Evolutionary conservation across 1,140 invertebrate species (phyloP), one percentile per base, ranked within the genome.

Genomic region (Helicoverpa zea): DNA sequence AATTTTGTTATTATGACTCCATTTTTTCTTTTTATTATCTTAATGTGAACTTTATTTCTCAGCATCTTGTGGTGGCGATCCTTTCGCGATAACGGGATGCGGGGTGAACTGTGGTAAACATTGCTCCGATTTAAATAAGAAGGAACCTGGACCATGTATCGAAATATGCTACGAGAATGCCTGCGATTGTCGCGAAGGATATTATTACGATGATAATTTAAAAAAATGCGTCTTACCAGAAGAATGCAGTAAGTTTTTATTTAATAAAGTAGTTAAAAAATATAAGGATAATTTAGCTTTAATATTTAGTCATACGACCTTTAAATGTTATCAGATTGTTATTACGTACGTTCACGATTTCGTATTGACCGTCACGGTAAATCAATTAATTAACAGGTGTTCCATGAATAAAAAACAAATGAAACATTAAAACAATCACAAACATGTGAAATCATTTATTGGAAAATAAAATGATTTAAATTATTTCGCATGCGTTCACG

Each of bases 1-100:
- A 3, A 5, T 35, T 35, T 7, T 43, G 35, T 43, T 43, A 9
- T 43, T 7, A 43, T 43, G 35, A 43, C 35, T 43, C 35, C 7
- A 9, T 9, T 43, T 9, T 43, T 7, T 35, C 7, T 35, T 35
- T 35, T 43, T 1, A 23, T 23, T 23, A 23, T 23, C 23, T 23
- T 23, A 1, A 23, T 43, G 18, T 58, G n/a, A 2, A 10, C 43
- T 14, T 14, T 14, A 7, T 14, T 56, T 77, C 30, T 30, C 75
- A 87, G 87, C 81, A 18, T 80, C 83, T 0, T 84, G 83, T 54
- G 83, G 81, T 59, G 86, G 86, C 5, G 87, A 88, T 64, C 16
- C 72, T 11, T 83, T 86, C 23, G 87, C 87, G 0, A 49, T 16
- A 23, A 47, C 79, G n/a, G 86, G 87, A 1, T 83, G 83, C 54